Evolutionary conservation across 37 sponge, comb jelly and placozoan species (phyloP).

Genomic region (Halichondria panicea): DNA sequence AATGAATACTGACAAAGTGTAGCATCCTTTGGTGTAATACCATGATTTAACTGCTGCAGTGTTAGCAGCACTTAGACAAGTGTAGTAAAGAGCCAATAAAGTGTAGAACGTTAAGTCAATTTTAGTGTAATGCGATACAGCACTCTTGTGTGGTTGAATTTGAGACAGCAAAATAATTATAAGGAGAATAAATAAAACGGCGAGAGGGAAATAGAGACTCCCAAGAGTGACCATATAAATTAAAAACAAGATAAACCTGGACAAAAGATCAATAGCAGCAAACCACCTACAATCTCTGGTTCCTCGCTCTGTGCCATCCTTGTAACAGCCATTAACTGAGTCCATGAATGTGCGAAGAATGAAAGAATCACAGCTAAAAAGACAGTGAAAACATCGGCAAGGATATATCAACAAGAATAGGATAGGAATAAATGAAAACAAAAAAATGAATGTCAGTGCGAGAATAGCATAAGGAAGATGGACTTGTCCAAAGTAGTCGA

Average conservation of each 20-base stretch:
- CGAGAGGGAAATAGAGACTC: not conserved
- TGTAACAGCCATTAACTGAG: constrained; percentile 53
- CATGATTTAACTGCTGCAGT: too few species aligned
- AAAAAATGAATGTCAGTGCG: constrained; percentile 1
- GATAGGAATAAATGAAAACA: constrained; percentile 27
- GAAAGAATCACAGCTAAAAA: not conserved
- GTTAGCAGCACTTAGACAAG: too few species aligned
- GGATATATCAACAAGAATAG: constrained; percentile 37
- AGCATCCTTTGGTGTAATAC: too few species aligned
- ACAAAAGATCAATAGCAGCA: constrained; percentile 43
- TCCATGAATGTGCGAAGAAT: constrained; percentile 29
- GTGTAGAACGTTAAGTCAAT: too few species aligned
- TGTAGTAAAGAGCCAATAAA: too few species aligned
- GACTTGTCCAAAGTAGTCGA: constrained; percentile 10
- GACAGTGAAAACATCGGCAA: not conserved
- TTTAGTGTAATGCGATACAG: too few species aligned
- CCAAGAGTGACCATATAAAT: not conserved
- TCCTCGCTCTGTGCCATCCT: constrained; percentile 42
- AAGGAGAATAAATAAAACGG: too few species aligned
- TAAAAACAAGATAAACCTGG: not conserved
- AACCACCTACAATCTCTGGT: constrained; percentile 36
- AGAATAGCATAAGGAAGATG: constrained; percentile 30
- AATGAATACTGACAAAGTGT: too few species aligned
- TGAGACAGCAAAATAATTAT: too few species aligned
- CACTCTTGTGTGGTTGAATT: too few species aligned